Conservation (phyloP, 1,140 invertebrate genomes). For the Galendromus occidentalis region DNA sequence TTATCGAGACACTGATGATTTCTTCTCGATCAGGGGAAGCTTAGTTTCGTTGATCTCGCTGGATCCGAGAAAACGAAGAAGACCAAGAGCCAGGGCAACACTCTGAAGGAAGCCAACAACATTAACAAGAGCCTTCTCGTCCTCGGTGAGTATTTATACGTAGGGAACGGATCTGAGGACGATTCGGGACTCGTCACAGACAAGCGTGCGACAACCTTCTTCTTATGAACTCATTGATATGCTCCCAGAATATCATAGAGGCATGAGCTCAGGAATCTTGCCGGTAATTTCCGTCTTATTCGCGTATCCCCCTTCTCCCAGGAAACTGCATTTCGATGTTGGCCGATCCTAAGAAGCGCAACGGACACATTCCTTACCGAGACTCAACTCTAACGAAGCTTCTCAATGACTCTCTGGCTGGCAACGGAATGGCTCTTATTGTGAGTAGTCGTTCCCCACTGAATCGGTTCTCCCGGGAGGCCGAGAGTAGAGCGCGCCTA, state of each 20-base stretch:
- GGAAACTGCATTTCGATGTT: constrained; percentile 81
- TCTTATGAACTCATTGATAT: not conserved
- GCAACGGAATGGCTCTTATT: constrained; percentile 81
- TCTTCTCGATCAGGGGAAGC: constrained; percentile 45
- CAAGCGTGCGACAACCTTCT: too few relatives aligned
- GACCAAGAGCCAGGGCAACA: constrained; percentile 74
- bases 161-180: too few relatives aligned
- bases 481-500: not conserved
- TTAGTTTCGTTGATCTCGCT: constrained; percentile 83
- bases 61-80: constrained; percentile 85
- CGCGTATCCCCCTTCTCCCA: constrained; percentile 26
- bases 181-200: too few relatives aligned
- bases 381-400: constrained; percentile 83
- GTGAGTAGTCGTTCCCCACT: constrained; percentile 32
- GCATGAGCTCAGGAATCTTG: not conserved
- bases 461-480: not conserved
- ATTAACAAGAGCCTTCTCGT: constrained; percentile 93
- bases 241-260: not conserved
- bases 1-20: too few relatives aligned
- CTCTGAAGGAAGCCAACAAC: constrained; percentile 76
- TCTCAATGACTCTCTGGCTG: constrained; percentile 75
- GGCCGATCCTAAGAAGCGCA: constrained; percentile 54
- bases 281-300: not conserved
- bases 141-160: constrained; percentile 38
- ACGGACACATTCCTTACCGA: constrained; percentile 65